These are phyloP conservation scores for Nemopilema nomurai DNA, from an alignment of 30 jellyfish, hydroid and myxozoan species.

Conservation along the genomic window DNA sequence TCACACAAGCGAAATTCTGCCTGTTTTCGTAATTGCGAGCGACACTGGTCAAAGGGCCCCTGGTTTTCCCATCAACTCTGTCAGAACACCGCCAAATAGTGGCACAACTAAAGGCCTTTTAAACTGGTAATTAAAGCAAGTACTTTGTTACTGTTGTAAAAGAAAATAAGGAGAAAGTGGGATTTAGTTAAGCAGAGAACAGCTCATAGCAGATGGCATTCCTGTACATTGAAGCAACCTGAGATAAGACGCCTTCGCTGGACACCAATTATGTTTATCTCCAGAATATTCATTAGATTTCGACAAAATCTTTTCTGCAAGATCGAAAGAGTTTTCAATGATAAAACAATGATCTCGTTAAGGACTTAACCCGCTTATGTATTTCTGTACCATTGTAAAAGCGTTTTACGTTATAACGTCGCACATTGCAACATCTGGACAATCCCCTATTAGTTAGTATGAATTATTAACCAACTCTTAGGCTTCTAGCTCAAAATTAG, in stretches of 20 bases:
- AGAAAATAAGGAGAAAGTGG: slow-evolving; percentile 42
- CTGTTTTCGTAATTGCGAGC: slow-evolving; percentile 2
- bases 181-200: slow-evolving; percentile 53
- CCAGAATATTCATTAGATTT: slow-evolving; percentile 66
- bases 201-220: slow-evolving; percentile 67
- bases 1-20: background rate
- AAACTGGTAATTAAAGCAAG: slow-evolving; percentile 39
- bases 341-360: slow-evolving; percentile 74
- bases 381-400: slow-evolving; percentile 76
- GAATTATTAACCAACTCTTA: slow-evolving; percentile 43
- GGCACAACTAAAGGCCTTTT: slow-evolving; percentile 30
- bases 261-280: slow-evolving; percentile 73
- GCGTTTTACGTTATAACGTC: slow-evolving; percentile 56
- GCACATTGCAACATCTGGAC: slow-evolving; percentile 74
- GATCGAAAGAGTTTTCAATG: slow-evolving; percentile 76
- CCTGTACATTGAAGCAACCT: slow-evolving; percentile 42
- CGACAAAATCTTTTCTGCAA: slow-evolving; percentile 75
- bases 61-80: slow-evolving; percentile 52
- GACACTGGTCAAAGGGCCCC: background rate
- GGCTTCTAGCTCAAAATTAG: slow-evolving; percentile 63
- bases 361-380: slow-evolving; percentile 80
- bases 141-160: slow-evolving; percentile 52
- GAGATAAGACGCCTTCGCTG: slow-evolving; percentile 69
- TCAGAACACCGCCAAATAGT: slow-evolving; percentile 33
- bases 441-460: slow-evolving; percentile 60